A percentile compares a stretch with the other conserved stretches of the same genome.
These are phyloP conservation scores for Halcyon senegalensis DNA, from an alignment of 2,113 vertebrate species.

Conservation along the genomic window DNA sequence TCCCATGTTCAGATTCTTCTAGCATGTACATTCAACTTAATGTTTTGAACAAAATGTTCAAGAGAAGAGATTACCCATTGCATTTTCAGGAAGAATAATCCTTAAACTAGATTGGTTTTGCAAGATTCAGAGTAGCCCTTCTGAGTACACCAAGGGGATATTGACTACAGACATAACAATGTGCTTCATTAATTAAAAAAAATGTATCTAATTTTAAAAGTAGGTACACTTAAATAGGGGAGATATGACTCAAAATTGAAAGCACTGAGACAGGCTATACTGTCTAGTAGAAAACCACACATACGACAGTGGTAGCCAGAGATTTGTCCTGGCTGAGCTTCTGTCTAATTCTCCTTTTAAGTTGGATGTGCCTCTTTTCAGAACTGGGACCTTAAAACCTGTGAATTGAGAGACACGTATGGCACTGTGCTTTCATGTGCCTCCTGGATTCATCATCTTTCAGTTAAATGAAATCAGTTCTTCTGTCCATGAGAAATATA, in stretches of 20 bases:
- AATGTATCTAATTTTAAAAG: not conserved
- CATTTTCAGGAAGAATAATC: not conserved
- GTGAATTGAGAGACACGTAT: not conserved
- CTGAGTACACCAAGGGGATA: not conserved
- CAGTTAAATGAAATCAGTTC: not conserved
- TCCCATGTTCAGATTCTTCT: slow-evolving; percentile 38
- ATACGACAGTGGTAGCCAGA: not conserved
- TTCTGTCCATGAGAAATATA: not conserved
- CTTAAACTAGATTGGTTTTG: not conserved
- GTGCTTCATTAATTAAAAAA: not conserved
- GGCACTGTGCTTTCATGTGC: not conserved
- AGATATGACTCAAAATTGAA: not conserved
- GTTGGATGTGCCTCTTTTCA: not conserved
- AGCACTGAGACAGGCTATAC: not conserved
- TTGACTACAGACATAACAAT: not conserved
- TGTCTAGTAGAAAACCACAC: not conserved
- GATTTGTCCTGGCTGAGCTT: not conserved
- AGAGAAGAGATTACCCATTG: not conserved
- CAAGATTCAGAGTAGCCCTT: not conserved
- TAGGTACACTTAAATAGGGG: not conserved
- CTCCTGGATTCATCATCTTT: not conserved
- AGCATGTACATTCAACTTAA: not conserved
- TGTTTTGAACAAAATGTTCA: not conserved
- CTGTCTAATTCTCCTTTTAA: not conserved
- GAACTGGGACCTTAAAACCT: not conserved